phyloP scores from a whole-genome alignment of 2,888 invertebrate genomes.

The Xestoiulus laeticollis region DNA sequence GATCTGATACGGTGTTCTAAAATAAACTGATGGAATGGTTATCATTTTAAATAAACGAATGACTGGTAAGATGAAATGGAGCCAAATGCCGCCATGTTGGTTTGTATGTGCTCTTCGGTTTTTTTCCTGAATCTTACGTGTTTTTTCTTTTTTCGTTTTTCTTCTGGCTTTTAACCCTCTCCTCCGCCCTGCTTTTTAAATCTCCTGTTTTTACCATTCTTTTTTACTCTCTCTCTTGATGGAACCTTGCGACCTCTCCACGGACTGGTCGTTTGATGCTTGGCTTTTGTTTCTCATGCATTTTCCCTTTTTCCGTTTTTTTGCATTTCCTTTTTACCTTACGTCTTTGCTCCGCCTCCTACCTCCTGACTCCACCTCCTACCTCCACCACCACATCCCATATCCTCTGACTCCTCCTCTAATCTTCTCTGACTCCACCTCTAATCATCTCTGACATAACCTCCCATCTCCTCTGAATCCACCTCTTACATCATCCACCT shows the following conservation, averaged over 20 bases:
- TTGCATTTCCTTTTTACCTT: not conserved
- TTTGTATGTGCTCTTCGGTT: constrained; percentile 40
- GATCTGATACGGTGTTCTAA: not conserved
- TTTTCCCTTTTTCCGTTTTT: not conserved
- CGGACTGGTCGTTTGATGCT: not conserved
- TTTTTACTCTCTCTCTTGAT: not conserved
- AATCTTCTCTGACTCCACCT: not conserved
- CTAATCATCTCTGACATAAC: not conserved
- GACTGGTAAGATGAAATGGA: constrained; percentile 51
- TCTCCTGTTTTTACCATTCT: not conserved
- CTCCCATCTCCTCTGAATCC: not conserved
- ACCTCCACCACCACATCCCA: too few relatives aligned
- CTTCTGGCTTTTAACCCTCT: not conserved
- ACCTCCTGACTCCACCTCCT: not conserved
- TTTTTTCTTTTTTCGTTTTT: constrained; percentile 15
- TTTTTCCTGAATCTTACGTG: constrained; percentile 39
- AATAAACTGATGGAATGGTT: constrained; percentile 52
- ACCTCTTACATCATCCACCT: not conserved
- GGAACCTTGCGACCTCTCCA: not conserved
- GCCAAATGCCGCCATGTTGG: not conserved
- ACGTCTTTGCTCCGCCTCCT: not conserved
- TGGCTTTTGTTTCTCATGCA: not conserved
- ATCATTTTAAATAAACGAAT: constrained; percentile 42
- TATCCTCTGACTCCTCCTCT: not conserved
- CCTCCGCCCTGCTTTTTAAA: constrained; percentile 20